These are phyloP conservation scores for Sylvietta virens DNA, from an alignment of 2,113 vertebrate genomes.

Conservation along the genomic window DNA sequence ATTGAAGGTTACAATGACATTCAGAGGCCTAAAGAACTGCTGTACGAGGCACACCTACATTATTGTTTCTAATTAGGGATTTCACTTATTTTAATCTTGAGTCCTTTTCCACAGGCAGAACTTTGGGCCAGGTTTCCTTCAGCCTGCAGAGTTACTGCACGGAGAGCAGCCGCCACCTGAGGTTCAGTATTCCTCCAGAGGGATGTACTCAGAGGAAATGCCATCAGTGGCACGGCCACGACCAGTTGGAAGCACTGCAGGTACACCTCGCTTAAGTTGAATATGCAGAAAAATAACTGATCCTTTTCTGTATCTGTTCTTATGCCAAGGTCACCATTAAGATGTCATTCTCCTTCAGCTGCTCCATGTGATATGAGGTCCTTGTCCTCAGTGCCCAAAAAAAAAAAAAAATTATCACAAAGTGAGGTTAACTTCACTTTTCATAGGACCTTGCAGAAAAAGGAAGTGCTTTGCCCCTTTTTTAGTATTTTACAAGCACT, in stretches of 20 bases:
- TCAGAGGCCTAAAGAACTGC: not conserved
- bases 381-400: not conserved
- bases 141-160: constrained; percentile 76
- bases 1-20: not conserved
- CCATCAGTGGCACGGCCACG: constrained; percentile 87
- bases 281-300: not conserved
- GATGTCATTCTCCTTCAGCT: not conserved
- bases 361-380: not conserved
- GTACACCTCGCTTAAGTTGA: constrained; percentile 60
- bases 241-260: constrained; percentile 91
- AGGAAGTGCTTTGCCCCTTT: not conserved
- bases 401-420: not conserved
- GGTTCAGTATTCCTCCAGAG: constrained; percentile 81
- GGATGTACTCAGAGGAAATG: constrained; percentile 81
- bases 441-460: not conserved
- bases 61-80: not conserved
- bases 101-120: constrained; percentile 75
- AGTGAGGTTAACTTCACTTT: not conserved
- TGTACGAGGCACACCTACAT: not conserved
- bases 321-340: not conserved
- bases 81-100: not conserved
- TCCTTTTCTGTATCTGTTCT: not conserved
- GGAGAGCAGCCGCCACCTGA: constrained; percentile 79
- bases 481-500: not conserved
- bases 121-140: constrained; percentile 80